Conservation (phyloP, 2,113 vertebrate species). For the Onychostoma macrolepis region DNA sequence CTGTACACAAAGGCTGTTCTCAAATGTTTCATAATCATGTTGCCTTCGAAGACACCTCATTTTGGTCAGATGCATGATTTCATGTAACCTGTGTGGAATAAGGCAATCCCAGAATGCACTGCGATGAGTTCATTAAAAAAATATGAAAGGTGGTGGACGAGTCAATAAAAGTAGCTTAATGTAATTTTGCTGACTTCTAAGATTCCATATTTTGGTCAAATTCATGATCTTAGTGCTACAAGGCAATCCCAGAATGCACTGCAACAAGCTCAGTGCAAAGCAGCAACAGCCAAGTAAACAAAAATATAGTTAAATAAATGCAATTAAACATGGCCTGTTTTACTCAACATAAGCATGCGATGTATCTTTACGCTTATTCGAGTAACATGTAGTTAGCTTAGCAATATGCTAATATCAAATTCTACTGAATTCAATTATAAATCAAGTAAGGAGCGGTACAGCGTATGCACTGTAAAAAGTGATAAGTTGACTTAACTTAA, state of each 20-base stretch:
- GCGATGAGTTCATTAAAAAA: not conserved
- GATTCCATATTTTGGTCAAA: not conserved
- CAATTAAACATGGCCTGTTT: not conserved
- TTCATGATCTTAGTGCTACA: not conserved
- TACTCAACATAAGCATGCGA: not conserved
- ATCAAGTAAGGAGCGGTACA: not conserved
- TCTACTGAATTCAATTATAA: not conserved
- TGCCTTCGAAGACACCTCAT: no score
- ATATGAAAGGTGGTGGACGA: not conserved
- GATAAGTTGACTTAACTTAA: no score
- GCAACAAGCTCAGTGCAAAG: not conserved
- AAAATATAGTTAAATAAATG: no score
- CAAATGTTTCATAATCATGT: no score
- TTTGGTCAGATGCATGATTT: no score
- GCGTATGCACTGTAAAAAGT: no score
- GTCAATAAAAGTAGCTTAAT: not conserved
- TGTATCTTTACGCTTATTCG: not conserved
- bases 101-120: no score
- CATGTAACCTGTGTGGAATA: no score
- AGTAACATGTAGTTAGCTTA: not conserved
- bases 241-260: not conserved
- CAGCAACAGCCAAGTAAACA: no score
- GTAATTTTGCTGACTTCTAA: not conserved
- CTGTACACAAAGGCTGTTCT: no score
- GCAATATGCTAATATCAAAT: not conserved